Percentiles rank a stretch among this genome's conserved stretches.
Conservation (phyloP, 2,797 vertebrate species). For the Propithecus deckenii region DNA sequence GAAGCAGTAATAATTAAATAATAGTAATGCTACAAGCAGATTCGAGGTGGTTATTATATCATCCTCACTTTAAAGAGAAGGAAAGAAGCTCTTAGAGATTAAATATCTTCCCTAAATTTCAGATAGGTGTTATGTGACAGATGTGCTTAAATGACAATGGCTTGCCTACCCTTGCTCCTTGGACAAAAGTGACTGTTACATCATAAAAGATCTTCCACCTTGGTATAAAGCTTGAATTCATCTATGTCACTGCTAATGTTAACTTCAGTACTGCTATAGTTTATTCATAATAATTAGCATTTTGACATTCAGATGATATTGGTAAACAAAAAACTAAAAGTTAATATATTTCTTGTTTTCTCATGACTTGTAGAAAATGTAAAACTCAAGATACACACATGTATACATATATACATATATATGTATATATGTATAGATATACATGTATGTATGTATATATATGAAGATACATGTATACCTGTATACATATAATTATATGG, state of each 20-base stretch:
- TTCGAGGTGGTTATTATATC: neutral
- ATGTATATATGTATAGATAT: fast-evolving
- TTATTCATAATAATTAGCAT: neutral
- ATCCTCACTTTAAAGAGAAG: neutral
- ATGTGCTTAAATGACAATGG: neutral
- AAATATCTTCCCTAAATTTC: neutral
- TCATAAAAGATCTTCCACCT: neutral
- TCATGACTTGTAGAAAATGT: neutral
- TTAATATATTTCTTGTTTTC: neutral
- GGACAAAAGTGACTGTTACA: neutral
- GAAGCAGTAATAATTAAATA: neutral
- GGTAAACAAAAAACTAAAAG: neutral
- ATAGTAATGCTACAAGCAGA: neutral
- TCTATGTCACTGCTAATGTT: neutral
- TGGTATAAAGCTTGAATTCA: neutral
- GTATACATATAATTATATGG: neutral
- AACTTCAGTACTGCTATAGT: neutral
- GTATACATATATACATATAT: neutral
- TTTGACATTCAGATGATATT: constrained; percentile 19
- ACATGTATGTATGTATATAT: fast-evolving
- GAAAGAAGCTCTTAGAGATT: neutral
- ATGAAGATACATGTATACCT: neutral
- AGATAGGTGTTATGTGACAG: neutral
- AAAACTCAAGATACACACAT: neutral
- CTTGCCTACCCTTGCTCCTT: neutral